Conservation (phyloP, 2,113 vertebrate species). For the Cyprinodon brontotheroides region DNA sequence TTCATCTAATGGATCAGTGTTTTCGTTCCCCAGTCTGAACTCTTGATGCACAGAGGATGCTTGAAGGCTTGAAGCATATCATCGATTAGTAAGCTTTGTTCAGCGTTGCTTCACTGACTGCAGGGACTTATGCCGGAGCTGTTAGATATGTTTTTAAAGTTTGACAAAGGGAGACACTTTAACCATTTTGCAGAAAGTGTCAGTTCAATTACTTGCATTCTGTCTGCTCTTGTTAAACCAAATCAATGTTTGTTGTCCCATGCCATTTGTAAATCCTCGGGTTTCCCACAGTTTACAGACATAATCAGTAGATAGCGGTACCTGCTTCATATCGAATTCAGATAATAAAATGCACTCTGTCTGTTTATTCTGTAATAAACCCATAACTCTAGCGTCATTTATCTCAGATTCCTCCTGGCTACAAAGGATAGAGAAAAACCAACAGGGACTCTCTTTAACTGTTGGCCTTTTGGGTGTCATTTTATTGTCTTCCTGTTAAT, state of each 20-base stretch:
- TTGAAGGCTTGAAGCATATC: background rate
- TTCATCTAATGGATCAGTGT: background rate
- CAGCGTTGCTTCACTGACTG: background rate
- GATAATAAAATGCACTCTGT: too few species aligned
- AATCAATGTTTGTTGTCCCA: too few species aligned
- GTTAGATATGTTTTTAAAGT: background rate
- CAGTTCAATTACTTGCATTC: background rate
- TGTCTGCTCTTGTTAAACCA: background rate
- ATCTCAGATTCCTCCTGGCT: too few species aligned
- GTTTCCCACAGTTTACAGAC: too few species aligned
- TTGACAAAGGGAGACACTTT: conserved; percentile 4
- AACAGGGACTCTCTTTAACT: background rate
- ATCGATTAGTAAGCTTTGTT: background rate
- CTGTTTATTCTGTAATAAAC: too few species aligned
- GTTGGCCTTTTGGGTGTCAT: too few species aligned
- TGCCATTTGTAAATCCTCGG: too few species aligned
- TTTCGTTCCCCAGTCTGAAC: background rate
- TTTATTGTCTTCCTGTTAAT: background rate
- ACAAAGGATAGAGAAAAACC: background rate
- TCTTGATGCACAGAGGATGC: background rate
- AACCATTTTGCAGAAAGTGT: background rate
- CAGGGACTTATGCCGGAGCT: too few species aligned
- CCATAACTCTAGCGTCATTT: too few species aligned
- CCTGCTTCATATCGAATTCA: too few species aligned
- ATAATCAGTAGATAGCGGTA: too few species aligned